These are phyloP conservation scores for Myocastor coypus DNA, from an alignment of 2,113 vertebrate genomes.

Conservation along the genomic window DNA sequence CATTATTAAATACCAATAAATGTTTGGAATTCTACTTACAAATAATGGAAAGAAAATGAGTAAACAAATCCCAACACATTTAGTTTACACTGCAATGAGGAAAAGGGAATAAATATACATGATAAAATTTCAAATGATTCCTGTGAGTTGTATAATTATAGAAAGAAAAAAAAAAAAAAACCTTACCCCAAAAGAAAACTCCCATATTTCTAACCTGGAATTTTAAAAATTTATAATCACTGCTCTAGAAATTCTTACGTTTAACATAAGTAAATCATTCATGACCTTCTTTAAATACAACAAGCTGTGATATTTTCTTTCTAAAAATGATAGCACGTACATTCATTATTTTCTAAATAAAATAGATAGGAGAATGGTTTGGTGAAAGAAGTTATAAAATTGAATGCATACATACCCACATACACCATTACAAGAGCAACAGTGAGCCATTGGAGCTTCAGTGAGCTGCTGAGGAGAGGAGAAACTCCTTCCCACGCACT, in stretches of 20 bases:
- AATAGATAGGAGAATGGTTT: background rate
- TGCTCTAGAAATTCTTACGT: conserved; percentile 19
- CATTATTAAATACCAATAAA: conserved; percentile 33
- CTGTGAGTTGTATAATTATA: background rate
- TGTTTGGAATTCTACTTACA: conserved; percentile 7
- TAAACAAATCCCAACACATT: background rate
- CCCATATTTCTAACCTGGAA: conserved; percentile 51
- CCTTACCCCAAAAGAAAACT: conserved; percentile 16
- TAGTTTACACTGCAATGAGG: background rate
- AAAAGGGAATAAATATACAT: background rate
- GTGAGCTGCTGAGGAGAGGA: too few species aligned
- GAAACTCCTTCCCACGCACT: too few species aligned
- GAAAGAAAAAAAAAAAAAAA: background rate
- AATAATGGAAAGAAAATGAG: background rate
- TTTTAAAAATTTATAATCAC: conserved; percentile 66
- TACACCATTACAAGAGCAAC: too few species aligned
- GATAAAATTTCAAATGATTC: conserved; percentile 29
- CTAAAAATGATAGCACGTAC: conserved; percentile 29
- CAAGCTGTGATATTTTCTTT: conserved; percentile 49
- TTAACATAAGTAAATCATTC: conserved; percentile 11
- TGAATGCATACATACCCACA: background rate
- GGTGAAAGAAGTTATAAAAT: conserved; percentile 33
- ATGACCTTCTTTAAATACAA: background rate
- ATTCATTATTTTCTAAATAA: conserved; percentile 31
- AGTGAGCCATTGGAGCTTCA: too few species aligned